phyloP scores from a whole-genome alignment of 2,113 vertebrate species.

The Phycodurus eques region DNA sequence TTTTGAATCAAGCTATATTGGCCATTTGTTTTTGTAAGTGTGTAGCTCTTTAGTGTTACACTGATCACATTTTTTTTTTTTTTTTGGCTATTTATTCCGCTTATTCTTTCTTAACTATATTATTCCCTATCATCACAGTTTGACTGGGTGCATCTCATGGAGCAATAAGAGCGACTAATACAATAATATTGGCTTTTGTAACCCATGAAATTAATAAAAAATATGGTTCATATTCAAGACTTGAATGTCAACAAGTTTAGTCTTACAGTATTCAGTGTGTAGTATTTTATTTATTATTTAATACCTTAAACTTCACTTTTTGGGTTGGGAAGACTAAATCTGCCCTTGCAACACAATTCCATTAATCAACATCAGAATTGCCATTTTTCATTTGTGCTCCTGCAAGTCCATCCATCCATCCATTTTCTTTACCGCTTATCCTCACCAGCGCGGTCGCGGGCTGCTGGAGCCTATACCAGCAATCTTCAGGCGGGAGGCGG shows the following conservation, averaged over 20 bases:
- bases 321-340: background rate
- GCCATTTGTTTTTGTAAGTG: conserved; percentile 66
- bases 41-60: conserved; percentile 68
- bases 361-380: background rate
- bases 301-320: background rate
- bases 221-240: background rate
- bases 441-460: too few species aligned
- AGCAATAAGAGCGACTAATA: background rate
- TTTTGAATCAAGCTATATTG: conserved; percentile 71
- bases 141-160: background rate
- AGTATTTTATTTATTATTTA: background rate
- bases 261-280: background rate
- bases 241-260: background rate
- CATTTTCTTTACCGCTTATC: too few species aligned
- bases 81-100: background rate
- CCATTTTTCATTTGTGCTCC: background rate
- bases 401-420: background rate
- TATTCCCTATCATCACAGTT: background rate
- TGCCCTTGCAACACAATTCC: background rate
- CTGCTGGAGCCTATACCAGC: too few species aligned
- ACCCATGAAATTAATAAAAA: background rate
- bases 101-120: background rate
- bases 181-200: background rate
- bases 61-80: conserved; percentile 5
- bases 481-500: too few species aligned